These are phyloP conservation scores for Calosoma granatense DNA, from an alignment of 1,140 invertebrate species.

Conservation along the genomic window DNA sequence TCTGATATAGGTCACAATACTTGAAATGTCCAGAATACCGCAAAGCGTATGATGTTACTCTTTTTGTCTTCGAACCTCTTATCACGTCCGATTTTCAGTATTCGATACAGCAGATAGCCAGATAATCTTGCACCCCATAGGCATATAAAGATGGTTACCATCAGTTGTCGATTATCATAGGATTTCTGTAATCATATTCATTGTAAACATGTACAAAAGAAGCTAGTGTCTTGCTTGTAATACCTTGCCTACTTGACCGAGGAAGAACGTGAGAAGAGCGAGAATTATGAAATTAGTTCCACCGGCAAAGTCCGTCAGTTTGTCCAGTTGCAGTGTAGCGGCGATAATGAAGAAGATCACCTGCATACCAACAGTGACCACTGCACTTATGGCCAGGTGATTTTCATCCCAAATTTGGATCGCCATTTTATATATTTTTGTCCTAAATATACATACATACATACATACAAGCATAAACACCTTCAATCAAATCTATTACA, in stretches of 20 bases:
- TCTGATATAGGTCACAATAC: conserved; percentile 34
- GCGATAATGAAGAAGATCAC: conserved; percentile 79
- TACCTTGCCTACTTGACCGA: conserved; percentile 68
- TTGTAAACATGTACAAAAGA: conserved; percentile 25
- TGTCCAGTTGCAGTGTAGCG: conserved; percentile 77
- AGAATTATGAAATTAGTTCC: conserved; percentile 85
- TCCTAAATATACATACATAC: too few relatives aligned
- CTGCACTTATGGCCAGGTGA: conserved; percentile 79
- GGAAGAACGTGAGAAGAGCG: conserved; percentile 74
- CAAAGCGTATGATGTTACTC: conserved; percentile 75
- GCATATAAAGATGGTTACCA: conserved; percentile 78
- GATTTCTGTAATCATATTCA: conserved; percentile 12
- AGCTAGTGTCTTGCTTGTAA: conserved; percentile 14
- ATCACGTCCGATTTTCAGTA: conserved; percentile 80
- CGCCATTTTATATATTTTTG: too few relatives aligned
- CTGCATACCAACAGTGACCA: conserved; percentile 79
- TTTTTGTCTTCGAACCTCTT: conserved; percentile 82
- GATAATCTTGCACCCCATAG: conserved; percentile 78
- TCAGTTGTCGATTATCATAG: conserved; percentile 74
- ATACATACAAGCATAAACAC: too few relatives aligned
- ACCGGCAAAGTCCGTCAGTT: conserved; percentile 85
- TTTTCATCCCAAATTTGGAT: conserved; percentile 69
- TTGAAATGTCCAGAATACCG: conserved; percentile 86
- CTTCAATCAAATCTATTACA: too few relatives aligned
- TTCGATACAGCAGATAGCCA: conserved; percentile 76